phyloP scores from a whole-genome alignment of 35 echinoderm and acorn worm species.

The Apostichopus parvimensis region DNA sequence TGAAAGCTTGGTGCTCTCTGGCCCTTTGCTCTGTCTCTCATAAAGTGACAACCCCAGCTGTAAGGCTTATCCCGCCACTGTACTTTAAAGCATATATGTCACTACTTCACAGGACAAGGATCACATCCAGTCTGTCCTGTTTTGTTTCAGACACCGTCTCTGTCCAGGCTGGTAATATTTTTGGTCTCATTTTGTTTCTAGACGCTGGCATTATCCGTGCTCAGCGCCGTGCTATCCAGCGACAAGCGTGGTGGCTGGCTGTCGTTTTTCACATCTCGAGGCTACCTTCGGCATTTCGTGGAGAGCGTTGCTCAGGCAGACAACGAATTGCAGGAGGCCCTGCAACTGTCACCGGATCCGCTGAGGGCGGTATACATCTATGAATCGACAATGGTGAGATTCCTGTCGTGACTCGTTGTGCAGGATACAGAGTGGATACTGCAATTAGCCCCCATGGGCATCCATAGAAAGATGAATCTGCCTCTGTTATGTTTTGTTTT shows the following conservation, averaged over 20 bases:
- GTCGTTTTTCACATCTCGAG: slow-evolving; percentile 78
- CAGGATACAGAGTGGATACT: too few species aligned
- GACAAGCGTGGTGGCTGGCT: slow-evolving; percentile 86
- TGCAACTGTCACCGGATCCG: slow-evolving; percentile 87
- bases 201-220: slow-evolving; percentile 87
- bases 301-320: slow-evolving; percentile 80
- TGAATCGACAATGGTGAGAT: slow-evolving; percentile 92
- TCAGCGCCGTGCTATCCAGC: slow-evolving; percentile 72
- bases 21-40: too few species aligned
- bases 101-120: too few species aligned
- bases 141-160: background rate
- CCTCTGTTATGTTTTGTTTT: too few species aligned
- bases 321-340: slow-evolving; percentile 66
- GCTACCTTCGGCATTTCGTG: slow-evolving; percentile 81
- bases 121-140: background rate
- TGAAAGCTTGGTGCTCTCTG: too few species aligned
- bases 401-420: background rate
- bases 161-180: background rate
- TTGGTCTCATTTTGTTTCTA: slow-evolving; percentile 25
- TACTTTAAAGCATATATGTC: too few species aligned
- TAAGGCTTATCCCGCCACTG: too few species aligned
- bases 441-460: too few species aligned
- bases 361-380: slow-evolving; percentile 87
- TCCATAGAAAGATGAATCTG: too few species aligned
- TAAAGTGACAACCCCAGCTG: too few species aligned